These are phyloP conservation scores for Reticulitermes lucifugus DNA, from an alignment of 2,888 invertebrate genomes.

Conservation along the genomic window DNA sequence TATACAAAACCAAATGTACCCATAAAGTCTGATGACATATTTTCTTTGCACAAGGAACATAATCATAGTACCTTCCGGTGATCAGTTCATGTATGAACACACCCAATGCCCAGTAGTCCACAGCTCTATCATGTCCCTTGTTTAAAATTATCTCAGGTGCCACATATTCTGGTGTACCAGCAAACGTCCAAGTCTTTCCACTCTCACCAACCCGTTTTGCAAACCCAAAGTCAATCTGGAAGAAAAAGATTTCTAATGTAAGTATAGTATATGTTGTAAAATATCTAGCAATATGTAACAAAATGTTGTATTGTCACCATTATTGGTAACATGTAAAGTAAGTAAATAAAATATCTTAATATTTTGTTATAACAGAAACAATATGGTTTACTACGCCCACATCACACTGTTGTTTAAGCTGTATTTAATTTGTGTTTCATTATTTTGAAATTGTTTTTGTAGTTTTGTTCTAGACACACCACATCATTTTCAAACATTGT, in stretches of 20 bases:
- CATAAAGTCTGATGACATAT: too few relatives aligned
- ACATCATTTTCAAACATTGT: too few relatives aligned
- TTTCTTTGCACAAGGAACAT: too few relatives aligned
- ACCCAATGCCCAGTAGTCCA: slow-evolving; percentile 95
- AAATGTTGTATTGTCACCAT: background rate
- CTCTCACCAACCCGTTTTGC: slow-evolving; percentile 85
- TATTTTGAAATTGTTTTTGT: too few relatives aligned
- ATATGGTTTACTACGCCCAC: too few relatives aligned
- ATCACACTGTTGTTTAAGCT: too few relatives aligned
- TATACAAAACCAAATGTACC: too few relatives aligned
- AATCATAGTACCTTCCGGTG: slow-evolving; percentile 1
- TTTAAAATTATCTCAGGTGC: slow-evolving; percentile 93
- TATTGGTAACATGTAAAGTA: too few relatives aligned
- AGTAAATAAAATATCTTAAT: too few relatives aligned
- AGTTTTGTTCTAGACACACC: too few relatives aligned
- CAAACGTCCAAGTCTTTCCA: slow-evolving; percentile 94
- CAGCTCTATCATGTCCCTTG: slow-evolving; percentile 84
- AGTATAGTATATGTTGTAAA: background rate
- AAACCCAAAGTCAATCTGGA: slow-evolving; percentile 91
- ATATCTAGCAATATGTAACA: background rate
- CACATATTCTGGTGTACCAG: slow-evolving; percentile 93
- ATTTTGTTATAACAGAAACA: too few relatives aligned
- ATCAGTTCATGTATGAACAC: slow-evolving; percentile 85
- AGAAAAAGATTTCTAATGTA: slow-evolving; percentile 51
- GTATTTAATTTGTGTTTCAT: too few relatives aligned